These are phyloP conservation scores for Nannospalax galili DNA, from an alignment of 2,113 vertebrate species.

Conservation along the genomic window DNA sequence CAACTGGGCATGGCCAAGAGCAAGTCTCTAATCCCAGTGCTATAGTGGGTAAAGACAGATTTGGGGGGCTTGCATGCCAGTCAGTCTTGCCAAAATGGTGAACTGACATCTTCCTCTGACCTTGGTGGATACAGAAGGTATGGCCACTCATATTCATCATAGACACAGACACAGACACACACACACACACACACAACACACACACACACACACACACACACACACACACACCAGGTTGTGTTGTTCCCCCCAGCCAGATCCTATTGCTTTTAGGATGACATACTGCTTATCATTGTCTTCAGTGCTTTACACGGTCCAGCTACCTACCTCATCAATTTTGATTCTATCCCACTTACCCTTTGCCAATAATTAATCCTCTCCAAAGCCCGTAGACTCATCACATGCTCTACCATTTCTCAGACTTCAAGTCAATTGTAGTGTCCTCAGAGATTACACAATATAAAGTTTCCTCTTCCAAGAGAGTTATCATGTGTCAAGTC, in stretches of 20 bases:
- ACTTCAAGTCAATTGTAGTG: not conserved
- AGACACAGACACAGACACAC: fast-evolving
- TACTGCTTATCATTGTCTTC: not conserved
- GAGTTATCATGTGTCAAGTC: not conserved
- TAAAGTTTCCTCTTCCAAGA: not conserved
- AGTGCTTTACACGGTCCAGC: not conserved
- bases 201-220: not conserved
- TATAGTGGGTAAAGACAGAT: not conserved
- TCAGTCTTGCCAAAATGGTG: not conserved
- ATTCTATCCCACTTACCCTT: not conserved
- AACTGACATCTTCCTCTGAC: not conserved
- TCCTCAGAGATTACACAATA: not conserved
- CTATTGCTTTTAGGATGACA: not conserved
- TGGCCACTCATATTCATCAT: not conserved
- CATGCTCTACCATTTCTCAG: not conserved
- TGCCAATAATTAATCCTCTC: not conserved
- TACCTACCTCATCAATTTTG: not conserved
- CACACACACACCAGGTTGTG: not conserved
- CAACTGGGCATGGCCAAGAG: not conserved
- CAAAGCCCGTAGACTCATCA: not conserved
- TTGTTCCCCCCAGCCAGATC: not conserved
- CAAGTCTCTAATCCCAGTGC: not conserved
- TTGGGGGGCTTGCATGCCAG: too few relatives aligned
- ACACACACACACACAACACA: not conserved
- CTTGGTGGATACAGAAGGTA: not conserved